Percentiles rank a stretch among this genome's conserved stretches.
These are phyloP conservation scores for Phalloptychus januarius DNA, from an alignment of 2,797 vertebrate species.

Conservation along the genomic window DNA sequence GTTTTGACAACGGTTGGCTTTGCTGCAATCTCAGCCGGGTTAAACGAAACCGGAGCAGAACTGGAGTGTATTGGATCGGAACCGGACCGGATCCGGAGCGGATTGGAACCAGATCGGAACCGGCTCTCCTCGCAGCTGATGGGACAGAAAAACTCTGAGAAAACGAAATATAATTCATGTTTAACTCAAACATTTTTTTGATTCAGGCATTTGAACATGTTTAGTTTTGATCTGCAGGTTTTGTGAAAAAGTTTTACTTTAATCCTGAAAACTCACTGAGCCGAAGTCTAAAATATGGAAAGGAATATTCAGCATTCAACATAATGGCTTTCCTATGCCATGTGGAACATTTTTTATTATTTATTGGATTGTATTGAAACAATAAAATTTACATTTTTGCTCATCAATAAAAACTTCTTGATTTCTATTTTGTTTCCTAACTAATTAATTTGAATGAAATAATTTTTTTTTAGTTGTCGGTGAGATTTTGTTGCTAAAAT, in stretches of 20 bases:
- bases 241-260: background rate
- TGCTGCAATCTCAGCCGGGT: conserved; percentile 47
- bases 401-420: background rate
- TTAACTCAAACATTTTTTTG: conserved; percentile 8
- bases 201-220: conserved; percentile 12
- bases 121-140: background rate
- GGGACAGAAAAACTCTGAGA: conserved; percentile 8
- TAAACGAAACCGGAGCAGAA: conserved; percentile 23
- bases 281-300: background rate
- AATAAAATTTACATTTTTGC: background rate
- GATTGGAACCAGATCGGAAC: conserved; percentile 19
- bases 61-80: conserved; percentile 28
- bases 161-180: background rate
- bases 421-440: background rate
- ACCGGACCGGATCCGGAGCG: background rate
- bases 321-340: background rate
- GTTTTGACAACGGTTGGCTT: conserved; percentile 75
- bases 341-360: background rate
- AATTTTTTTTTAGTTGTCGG: background rate
- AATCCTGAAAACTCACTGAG: background rate
- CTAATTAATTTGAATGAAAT: background rate
- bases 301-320: background rate
- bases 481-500: background rate
- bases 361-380: background rate
- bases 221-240: background rate